Percentiles rank a stretch among this genome's conserved stretches.
Evolutionary conservation across 2,888 invertebrate species (phyloP).

Genomic region (Acanthococcus lagerstroemiae): DNA sequence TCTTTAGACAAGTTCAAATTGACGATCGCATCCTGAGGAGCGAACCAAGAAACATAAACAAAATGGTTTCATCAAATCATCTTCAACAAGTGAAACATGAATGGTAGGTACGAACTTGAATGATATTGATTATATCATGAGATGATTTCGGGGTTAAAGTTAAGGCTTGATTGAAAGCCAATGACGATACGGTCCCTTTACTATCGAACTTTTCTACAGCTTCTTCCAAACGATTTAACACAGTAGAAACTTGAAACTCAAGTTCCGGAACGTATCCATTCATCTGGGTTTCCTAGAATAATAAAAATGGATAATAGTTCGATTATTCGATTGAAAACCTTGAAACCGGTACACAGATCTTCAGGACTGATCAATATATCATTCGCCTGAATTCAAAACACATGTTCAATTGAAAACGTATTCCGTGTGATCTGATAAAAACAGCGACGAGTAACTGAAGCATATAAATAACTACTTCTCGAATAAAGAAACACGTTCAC

Average conservation of each 20-base stretch:
- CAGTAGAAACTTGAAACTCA: conserved; percentile 17
- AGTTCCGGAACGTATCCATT: conserved; percentile 6
- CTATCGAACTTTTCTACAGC: conserved; percentile 25
- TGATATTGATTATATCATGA: conserved; percentile 6
- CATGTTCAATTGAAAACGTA: too few relatives aligned
- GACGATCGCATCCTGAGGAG: conserved; percentile 16
- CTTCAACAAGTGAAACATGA: too few relatives aligned
- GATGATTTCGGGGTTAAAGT: neutral
- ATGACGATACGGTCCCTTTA: neutral
- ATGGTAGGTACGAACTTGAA: conserved; percentile 13
- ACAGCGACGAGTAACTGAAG: too few relatives aligned
- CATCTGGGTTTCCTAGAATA: neutral
- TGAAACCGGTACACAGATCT: neutral
- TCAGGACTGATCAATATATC: neutral
- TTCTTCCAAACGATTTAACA: conserved; percentile 26
- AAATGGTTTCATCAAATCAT: neutral
- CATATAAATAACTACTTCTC: too few relatives aligned
- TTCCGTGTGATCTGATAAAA: too few relatives aligned
- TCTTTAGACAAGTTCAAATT: conserved; percentile 30
- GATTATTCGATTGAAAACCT: neutral
- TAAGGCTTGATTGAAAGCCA: neutral
- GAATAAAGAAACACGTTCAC: too few relatives aligned
- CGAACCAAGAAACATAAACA: neutral
- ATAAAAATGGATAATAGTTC: neutral
- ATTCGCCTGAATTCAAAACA: too few relatives aligned